Evolutionary conservation across 2,888 invertebrate species (phyloP).

Genomic region (Hypena proboscidalis): DNA sequence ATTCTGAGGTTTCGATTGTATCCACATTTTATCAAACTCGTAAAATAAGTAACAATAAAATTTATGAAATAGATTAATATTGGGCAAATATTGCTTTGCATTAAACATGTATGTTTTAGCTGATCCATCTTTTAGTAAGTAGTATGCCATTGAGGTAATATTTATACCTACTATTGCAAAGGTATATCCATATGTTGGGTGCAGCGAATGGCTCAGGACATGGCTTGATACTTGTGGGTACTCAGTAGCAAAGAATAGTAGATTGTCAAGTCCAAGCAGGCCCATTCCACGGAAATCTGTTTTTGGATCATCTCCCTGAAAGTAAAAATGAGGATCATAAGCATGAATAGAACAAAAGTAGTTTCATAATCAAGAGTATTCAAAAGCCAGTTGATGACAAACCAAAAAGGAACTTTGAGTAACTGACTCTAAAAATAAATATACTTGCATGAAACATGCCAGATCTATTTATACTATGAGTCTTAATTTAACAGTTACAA

Average conservation of each 20-base stretch:
- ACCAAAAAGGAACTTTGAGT: too few relatives aligned
- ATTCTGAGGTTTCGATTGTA: conserved; percentile 94
- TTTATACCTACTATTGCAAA: conserved; percentile 98
- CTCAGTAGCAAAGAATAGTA: conserved; percentile 93
- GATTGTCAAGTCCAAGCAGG: conserved; percentile 95
- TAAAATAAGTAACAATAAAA: conserved; percentile 97
- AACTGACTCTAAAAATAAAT: too few relatives aligned
- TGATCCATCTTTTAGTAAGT: conserved; percentile 91
- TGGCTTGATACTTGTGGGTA: conserved; percentile 92
- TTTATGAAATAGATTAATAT: conserved; percentile 93
- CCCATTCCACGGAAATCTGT: conserved; percentile 99
- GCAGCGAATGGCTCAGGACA: conserved; percentile 94
- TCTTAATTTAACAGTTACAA: too few relatives aligned
- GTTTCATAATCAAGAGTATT: too few relatives aligned
- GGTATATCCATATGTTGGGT: conserved; percentile 95
- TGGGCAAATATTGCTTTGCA: conserved; percentile 87
- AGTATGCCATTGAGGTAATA: conserved; percentile 95
- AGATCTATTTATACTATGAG: too few relatives aligned
- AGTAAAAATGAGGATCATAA: conserved; percentile 34
- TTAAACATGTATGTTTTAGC: conserved; percentile 97
- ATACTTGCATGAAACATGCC: too few relatives aligned
- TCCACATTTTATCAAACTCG: conserved; percentile 98
- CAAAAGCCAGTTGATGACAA: too few relatives aligned
- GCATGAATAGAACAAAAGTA: too few relatives aligned
- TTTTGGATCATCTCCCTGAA: conserved; percentile 97